Base-by-base conservation (phyloP, 2,888 invertebrate genomes). In the Hydrotaea cyrtoneurina region DNA sequence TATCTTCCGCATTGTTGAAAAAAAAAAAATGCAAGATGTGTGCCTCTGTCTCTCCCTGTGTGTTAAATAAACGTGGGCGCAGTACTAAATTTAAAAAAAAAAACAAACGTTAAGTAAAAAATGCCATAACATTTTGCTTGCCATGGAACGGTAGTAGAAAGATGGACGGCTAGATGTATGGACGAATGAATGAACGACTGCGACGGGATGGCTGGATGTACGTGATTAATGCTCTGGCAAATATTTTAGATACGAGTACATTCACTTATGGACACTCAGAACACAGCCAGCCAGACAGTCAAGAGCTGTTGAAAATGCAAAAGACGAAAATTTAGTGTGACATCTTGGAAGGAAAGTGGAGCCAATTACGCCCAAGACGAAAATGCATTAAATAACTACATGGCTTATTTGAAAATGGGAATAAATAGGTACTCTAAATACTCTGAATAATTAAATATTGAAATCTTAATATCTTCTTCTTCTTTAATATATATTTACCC, bases 1-100 rank as follows among this genome's bases (percentile, higher is more conserved):
- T 78, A 86, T 82, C 86, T 86, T 86, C 86, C 86, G 86, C 86
- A 84, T 86, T 86, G 83, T 7, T 86, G 86, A 7, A 7, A 31
- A 2, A 31, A 31, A 31, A 64, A 39, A 73, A 72, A 39, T 23
- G 1, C 55, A 53, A 36, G 36, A 55, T 50, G 26, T 46, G 55
- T 66, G 19, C 19, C 17, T 19, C 19, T 39, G 66, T 36, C 7
- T 13, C n/a, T 50, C 50, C 15, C 50, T 7, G n/a, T n/a, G 17
- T 39, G 43, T 73, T 19, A 71, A 53, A 55, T 72, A 55, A 73
- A 73, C 39, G 73, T 73, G 57, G 73, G 73, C 73, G 73, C 50
- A 57, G 57, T 73, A 73, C 39, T 57, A 39, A 43, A 57, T n/a
- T n/a, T 57, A 71, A 53, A 43, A 57, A 73, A 57, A 36, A 39